Base-by-base conservation (phyloP, 2,113 vertebrate genomes). In the Syngnathus typhle region DNA sequence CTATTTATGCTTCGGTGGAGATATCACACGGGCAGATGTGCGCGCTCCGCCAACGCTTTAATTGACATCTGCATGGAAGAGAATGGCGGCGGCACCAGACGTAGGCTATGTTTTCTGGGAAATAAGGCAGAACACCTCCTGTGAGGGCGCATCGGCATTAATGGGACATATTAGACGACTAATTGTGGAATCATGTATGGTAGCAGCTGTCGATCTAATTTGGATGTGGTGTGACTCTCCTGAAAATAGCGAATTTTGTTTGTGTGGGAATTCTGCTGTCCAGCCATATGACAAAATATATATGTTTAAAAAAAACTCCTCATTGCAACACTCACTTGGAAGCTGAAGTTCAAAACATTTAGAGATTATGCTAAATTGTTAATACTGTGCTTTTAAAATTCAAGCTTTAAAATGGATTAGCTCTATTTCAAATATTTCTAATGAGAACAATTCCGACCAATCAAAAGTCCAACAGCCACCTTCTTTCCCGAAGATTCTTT, bases 121-220 rank as follows among this genome's bases (percentile, higher is more conserved):
- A 84, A 79, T 83, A 85, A 89, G 81, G 82, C 77, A 68, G 79
- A 79, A 82, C 85, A 83, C 80, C 88, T 87, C 85, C 81, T 73
- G 78, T 78, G 87, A 88, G 84, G 77, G 82, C 88, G 88, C 76
- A 76, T 68, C 39, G 41, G 84, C 87, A 90, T 88, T 87, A 89
- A 88, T 88, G 77, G 70, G 76, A 89, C 88, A 89, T 87, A 91
- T 91, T 91, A 90, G 80, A 73, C 75, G 70, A 75, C 78, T 83
- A 84, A 91, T 90, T 87, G 88, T 84, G 72, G 85, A 89, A 85
- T 91, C 84, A 87, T 91, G 88, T 88, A 89, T 73, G 87, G 27
- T 2, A 43, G 81, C 89, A 91, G 89, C 84, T 89, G 89, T 88
- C 89, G 85, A 82, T 87, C 82, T 83, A 85, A 85, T 88, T 91